A percentile compares a stretch with the other conserved stretches of the same genome.
phyloP scores from a whole-genome alignment of 2,797 vertebrate genomes.

The Mionectes olivaceus region DNA sequence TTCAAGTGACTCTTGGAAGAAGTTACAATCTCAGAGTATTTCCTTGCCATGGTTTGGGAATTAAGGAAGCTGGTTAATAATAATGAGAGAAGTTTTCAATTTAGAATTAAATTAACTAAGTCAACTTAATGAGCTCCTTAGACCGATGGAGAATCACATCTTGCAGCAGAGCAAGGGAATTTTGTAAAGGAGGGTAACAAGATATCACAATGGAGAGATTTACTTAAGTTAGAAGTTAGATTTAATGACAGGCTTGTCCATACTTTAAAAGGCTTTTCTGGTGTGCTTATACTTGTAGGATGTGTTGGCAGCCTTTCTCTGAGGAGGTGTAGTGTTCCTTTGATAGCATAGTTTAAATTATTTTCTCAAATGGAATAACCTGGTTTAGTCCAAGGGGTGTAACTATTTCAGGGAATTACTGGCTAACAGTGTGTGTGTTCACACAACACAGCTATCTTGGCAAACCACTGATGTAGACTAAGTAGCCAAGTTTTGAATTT shows the following conservation, averaged over 20 bases:
- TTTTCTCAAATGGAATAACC: not conserved
- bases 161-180: not conserved
- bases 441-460: not conserved
- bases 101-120: not conserved
- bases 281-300: not conserved
- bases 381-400: not conserved
- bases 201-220: slow-evolving; percentile 3
- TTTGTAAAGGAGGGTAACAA: slow-evolving; percentile 10
- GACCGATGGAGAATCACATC: not conserved
- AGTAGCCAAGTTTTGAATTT: not conserved
- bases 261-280: slow-evolving; percentile 19
- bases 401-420: not conserved
- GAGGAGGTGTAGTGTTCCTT: not conserved
- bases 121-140: not conserved
- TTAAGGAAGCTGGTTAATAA: not conserved
- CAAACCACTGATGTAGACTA: not conserved
- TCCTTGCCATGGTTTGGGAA: not conserved
- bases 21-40: not conserved
- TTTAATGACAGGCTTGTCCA: slow-evolving; percentile 20
- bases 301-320: not conserved
- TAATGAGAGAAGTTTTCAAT: not conserved
- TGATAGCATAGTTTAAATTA: not conserved
- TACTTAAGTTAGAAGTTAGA: not conserved
- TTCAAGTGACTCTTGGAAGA: not conserved
- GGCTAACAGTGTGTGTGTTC: not conserved